Percentiles rank a stretch among this genome's conserved stretches.
Evolutionary conservation across 2,888 invertebrate genomes (phyloP).

Genomic region (Bombyx huttoni): DNA sequence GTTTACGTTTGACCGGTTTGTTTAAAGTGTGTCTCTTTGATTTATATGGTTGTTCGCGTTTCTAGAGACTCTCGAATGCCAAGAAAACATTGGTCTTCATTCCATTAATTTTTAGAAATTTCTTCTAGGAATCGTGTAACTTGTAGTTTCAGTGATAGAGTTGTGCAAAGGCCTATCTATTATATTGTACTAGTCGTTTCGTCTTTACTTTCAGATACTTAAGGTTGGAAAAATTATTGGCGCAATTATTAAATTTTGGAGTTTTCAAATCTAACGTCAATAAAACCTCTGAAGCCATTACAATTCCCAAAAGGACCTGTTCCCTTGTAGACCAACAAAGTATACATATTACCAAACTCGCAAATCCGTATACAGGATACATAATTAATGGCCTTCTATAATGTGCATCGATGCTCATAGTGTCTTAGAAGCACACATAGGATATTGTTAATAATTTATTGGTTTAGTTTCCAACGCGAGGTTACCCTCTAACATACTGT

Average conservation of each 20-base stretch:
- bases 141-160: not conserved
- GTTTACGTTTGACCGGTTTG: slow-evolving; percentile 10
- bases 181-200: not conserved
- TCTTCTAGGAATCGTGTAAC: not conserved
- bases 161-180: not conserved
- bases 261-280: too few relatives aligned
- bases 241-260: too few relatives aligned
- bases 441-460: slow-evolving; percentile 23
- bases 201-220: not conserved
- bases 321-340: not conserved
- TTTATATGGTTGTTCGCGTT: slow-evolving; percentile 9
- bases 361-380: not conserved
- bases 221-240: too few relatives aligned
- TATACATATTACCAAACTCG: not conserved
- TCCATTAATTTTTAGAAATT: not conserved
- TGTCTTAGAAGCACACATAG: slow-evolving; percentile 18
- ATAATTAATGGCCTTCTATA: slow-evolving; percentile 1
- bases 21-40: slow-evolving; percentile 15
- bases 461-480: slow-evolving; percentile 20
- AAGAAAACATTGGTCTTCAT: not conserved
- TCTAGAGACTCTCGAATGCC: not conserved
- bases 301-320: too few relatives aligned
- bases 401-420: slow-evolving; percentile 10
- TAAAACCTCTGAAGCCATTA: too few relatives aligned
- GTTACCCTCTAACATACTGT: slow-evolving; percentile 18